Percentiles rank a stretch among this genome's conserved stretches.
Conservation (phyloP, 2,113 vertebrate species). For the Brevimyrus niger region DNA sequence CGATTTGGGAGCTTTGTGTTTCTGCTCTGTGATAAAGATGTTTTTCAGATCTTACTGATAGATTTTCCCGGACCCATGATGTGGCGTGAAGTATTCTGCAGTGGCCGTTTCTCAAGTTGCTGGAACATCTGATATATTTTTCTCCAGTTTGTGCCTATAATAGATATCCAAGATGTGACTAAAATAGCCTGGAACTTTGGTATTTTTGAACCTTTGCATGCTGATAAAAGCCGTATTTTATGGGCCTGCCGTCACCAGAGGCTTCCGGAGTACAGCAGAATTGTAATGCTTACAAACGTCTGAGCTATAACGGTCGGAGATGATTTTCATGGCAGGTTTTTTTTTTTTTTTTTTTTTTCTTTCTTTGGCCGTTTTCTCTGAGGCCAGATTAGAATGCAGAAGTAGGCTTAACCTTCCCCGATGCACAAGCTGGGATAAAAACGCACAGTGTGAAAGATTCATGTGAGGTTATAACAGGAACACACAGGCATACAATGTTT, state of each 20-base stretch:
- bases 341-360: neutral
- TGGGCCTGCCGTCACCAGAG: neutral
- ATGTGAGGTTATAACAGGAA: neutral
- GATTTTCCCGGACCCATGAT: neutral
- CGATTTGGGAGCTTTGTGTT: neutral
- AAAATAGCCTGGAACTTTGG: neutral
- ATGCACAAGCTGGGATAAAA: neutral
- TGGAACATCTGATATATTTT: neutral
- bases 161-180: slow-evolving; percentile 13
- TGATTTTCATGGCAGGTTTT: neutral
- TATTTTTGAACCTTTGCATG: neutral
- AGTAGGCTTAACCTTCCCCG: neutral
- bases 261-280: neutral
- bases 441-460: neutral
- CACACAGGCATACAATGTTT: neutral
- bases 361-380: neutral
- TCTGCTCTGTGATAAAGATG: neutral
- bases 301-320: neutral
- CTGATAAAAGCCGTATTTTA: neutral
- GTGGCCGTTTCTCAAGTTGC: neutral
- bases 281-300: neutral
- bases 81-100: neutral
- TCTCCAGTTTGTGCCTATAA: neutral
- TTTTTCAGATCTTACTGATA: slow-evolving; percentile 3
- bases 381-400: neutral